Conservation (phyloP, 1,140 invertebrate genomes). For the Drosophila insularis region DNA sequence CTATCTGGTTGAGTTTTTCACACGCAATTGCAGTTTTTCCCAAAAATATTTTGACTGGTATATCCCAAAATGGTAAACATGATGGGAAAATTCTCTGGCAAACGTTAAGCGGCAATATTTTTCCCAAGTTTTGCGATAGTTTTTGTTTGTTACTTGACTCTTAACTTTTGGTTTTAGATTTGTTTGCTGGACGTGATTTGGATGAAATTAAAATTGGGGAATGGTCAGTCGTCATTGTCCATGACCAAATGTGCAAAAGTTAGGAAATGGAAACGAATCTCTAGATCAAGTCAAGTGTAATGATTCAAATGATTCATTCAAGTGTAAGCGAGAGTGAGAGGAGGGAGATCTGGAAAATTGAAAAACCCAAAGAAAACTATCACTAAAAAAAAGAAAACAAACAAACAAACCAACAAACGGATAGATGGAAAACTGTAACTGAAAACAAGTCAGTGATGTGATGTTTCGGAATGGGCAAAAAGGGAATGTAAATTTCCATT, state of each 20-base stretch:
- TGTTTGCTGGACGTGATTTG: slow-evolving; percentile 3
- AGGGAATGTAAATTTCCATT: slow-evolving; percentile 24
- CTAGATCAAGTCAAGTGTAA: slow-evolving; percentile 7
- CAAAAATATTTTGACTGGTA: slow-evolving; percentile 22
- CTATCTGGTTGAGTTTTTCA: slow-evolving; percentile 54
- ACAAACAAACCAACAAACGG: background rate
- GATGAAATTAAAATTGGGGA: background rate
- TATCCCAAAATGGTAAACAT: slow-evolving; percentile 19
- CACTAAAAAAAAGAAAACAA: background rate
- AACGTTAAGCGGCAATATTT: background rate
- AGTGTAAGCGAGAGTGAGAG: background rate
- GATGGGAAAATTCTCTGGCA: slow-evolving; percentile 37
- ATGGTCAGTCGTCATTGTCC: background rate
- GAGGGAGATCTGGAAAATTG: background rate
- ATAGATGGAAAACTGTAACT: slow-evolving; percentile 23
- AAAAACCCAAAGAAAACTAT: background rate
- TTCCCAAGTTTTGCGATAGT: background rate
- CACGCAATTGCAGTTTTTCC: slow-evolving; percentile 57
- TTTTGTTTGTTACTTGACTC: background rate
- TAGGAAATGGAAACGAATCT: background rate
- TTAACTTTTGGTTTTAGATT: background rate
- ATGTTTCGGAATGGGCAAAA: slow-evolving; percentile 22
- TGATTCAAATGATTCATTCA: slow-evolving; percentile 5
- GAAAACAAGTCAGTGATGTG: background rate
- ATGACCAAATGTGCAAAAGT: background rate